Conservation (phyloP, 2,888 invertebrate genomes). For the Ormyrus labotus region DNA sequence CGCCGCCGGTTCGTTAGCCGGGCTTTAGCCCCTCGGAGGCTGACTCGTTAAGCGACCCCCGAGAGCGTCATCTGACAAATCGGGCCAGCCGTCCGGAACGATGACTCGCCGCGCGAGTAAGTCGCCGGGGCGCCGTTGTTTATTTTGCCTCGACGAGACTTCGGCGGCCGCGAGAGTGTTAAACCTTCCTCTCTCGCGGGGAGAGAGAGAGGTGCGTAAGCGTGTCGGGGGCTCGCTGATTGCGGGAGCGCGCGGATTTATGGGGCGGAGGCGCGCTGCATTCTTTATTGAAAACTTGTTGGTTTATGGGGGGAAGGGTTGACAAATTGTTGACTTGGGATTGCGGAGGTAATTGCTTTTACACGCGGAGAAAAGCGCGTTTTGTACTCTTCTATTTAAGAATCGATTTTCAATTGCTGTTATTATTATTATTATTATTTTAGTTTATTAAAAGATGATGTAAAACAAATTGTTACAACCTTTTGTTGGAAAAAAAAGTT, state of each 20-base stretch:
- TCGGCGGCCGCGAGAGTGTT: neutral
- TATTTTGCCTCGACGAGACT: neutral
- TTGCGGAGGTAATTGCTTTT: too few species aligned
- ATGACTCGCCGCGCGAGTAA: neutral
- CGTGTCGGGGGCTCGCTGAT: too few species aligned
- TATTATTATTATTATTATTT: too few species aligned
- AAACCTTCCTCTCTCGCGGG: neutral
- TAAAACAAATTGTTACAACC: too few species aligned
- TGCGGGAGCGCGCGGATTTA: too few species aligned
- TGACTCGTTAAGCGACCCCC: constrained; percentile 40
- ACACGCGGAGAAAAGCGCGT: too few species aligned
- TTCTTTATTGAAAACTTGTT: neutral
- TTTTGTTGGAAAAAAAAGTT: too few species aligned
- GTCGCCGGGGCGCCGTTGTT: neutral
- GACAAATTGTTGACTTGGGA: too few species aligned
- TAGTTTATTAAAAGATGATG: too few species aligned
- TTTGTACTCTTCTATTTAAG: too few species aligned
- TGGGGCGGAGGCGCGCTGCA: neutral
- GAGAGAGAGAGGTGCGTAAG: too few species aligned
- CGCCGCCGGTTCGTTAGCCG: constrained; percentile 48
- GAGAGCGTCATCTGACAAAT: constrained; percentile 16
- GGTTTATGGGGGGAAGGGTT: neutral
- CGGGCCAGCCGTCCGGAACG: constrained; percentile 15
- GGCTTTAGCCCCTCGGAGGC: constrained; percentile 21
- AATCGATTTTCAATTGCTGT: too few species aligned